Evolutionary conservation across 2,888 invertebrate species (phyloP).

Genomic region (Eristalis tenax): DNA sequence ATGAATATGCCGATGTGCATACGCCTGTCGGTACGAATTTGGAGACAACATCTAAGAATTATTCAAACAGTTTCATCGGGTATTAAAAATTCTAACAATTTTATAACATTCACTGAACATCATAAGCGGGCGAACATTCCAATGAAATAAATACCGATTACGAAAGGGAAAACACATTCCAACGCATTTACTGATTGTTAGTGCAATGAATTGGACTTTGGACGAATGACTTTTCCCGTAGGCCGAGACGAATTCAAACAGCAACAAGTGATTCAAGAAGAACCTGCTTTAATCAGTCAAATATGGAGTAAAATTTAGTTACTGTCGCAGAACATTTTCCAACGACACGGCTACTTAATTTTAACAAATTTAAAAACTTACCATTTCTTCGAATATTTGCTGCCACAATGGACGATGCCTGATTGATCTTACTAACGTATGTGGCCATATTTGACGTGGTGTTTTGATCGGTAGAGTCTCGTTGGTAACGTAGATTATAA

Average conservation of each 20-base stretch:
- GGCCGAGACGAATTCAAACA: not conserved
- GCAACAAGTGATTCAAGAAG: not conserved
- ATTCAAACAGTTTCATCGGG: not conserved
- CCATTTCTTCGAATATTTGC: conserved; percentile 64
- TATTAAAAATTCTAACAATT: not conserved
- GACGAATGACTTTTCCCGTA: conserved; percentile 32
- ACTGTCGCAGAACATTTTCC: not conserved
- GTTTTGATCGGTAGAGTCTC: conserved; percentile 2
- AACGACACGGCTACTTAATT: not conserved
- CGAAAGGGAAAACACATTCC: conserved; percentile 34
- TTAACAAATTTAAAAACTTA: conserved; percentile 4
- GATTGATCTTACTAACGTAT: conserved; percentile 59
- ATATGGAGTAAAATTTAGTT: not conserved
- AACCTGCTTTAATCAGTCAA: not conserved
- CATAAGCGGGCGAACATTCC: not conserved
- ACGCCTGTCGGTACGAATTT: not conserved
- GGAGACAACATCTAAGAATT: not conserved
- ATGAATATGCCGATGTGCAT: not conserved
- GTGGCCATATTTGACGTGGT: conserved; percentile 42
- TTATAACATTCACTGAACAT: not conserved
- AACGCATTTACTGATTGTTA: conserved; percentile 14
- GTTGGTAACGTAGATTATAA: conserved; percentile 39
- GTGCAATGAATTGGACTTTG: conserved; percentile 61
- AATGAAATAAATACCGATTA: conserved; percentile 31
- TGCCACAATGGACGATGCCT: conserved; percentile 53